phyloP scores from a whole-genome alignment of 1,140 invertebrate genomes.

The Cotesia chilonis region DNA sequence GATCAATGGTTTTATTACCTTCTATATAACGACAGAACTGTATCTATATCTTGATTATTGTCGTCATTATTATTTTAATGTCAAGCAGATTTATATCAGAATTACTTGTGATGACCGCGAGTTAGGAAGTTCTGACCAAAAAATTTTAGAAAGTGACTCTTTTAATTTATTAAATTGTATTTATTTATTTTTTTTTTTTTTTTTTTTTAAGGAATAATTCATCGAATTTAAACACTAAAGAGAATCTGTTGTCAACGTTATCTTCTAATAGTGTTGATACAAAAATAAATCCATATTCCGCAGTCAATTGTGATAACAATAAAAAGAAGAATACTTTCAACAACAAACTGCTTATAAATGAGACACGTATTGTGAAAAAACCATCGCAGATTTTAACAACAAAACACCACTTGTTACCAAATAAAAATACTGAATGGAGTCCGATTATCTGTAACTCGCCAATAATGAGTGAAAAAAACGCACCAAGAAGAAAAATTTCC shows the following conservation, averaged over 20 bases:
- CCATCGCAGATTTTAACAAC: background rate
- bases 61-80: slow-evolving; percentile 16
- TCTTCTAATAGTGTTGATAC: slow-evolving; percentile 2
- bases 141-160: background rate
- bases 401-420: background rate
- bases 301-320: background rate
- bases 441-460: slow-evolving; percentile 13
- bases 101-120: background rate
- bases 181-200: background rate
- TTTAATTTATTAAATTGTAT: background rate
- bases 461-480: slow-evolving; percentile 20
- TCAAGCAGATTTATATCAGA: background rate
- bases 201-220: background rate
- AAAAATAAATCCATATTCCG: slow-evolving; percentile 21
- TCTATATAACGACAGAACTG: background rate
- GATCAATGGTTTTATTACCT: slow-evolving; percentile 24
- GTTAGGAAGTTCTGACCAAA: background rate
- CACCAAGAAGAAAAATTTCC: slow-evolving; percentile 4
- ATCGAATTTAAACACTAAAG: background rate
- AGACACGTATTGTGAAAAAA: background rate
- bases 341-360: background rate
- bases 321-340: background rate
- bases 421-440: slow-evolving; percentile 5
- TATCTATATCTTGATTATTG: slow-evolving; percentile 6
- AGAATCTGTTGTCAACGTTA: slow-evolving; percentile 13